Evolutionary conservation across 2,888 invertebrate genomes (phyloP).

Genomic region (Meghimatium bilineatum): DNA sequence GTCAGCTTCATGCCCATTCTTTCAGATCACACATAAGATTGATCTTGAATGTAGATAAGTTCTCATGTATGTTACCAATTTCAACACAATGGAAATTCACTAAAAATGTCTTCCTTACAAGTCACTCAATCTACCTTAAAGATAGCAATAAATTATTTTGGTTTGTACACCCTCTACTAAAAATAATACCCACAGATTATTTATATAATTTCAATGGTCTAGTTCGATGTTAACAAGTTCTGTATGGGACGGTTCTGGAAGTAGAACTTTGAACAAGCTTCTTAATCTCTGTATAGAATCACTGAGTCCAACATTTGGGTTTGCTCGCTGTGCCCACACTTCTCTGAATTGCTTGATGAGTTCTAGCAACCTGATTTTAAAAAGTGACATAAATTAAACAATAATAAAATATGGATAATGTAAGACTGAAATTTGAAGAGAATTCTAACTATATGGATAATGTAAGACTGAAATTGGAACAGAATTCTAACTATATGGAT

Average conservation of each 20-base stretch:
- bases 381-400: background rate
- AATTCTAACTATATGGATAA: no score
- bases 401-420: no score
- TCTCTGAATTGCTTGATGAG: conserved; percentile 80
- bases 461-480: no score
- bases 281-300: conserved; percentile 60
- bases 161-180: background rate
- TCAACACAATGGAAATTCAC: background rate
- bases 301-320: conserved; percentile 79
- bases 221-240: conserved; percentile 32
- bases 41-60: background rate
- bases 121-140: background rate
- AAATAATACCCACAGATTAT: background rate
- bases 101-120: background rate
- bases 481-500: no score
- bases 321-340: conserved; percentile 80
- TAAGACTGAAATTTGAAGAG: no score
- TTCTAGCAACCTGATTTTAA: conserved; percentile 78
- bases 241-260: conserved; percentile 59
- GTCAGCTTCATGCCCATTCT: background rate
- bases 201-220: background rate
- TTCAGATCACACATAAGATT: background rate
- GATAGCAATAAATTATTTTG: background rate
- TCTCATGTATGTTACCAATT: background rate
- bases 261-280: conserved; percentile 62